Conservation (phyloP, 2,797 vertebrate species). For the Sphenopsis melanotis region DNA sequence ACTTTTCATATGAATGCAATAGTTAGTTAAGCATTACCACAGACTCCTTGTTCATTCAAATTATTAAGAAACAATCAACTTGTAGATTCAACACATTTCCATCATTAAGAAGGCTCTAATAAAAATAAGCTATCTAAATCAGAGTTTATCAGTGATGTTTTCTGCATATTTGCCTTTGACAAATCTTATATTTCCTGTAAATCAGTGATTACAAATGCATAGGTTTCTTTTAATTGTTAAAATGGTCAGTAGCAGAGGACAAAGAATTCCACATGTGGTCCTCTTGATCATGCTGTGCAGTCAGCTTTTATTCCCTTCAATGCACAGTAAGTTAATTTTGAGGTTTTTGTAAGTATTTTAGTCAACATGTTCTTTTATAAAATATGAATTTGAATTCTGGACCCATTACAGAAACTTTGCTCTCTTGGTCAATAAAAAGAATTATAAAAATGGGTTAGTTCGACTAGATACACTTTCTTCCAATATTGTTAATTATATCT, state of each 20-base stretch:
- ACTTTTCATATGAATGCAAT: not conserved
- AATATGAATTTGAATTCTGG: not conserved
- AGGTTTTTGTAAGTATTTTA: not conserved
- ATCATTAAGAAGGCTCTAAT: not conserved
- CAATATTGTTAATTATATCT: not conserved
- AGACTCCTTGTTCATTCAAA: not conserved
- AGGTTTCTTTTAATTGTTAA: not conserved
- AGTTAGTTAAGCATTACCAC: not conserved
- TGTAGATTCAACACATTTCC: not conserved
- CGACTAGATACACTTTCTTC: not conserved
- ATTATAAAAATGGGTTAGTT: not conserved
- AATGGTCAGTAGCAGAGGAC: not conserved
- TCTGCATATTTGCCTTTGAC: not conserved
- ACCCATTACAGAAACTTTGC: not conserved
- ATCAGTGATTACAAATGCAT: not conserved
- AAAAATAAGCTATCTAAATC: not conserved
- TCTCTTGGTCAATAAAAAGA: not conserved
- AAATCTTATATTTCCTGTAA: not conserved
- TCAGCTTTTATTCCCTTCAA: not conserved
- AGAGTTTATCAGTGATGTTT: not conserved
- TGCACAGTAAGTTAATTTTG: not conserved
- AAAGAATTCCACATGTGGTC: not conserved
- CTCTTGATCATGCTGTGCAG: not conserved
- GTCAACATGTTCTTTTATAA: not conserved
- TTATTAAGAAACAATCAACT: not conserved